These are phyloP conservation scores for Oscheius sp. DNA, from an alignment of 2,888 invertebrate species.

Conservation along the genomic window DNA sequence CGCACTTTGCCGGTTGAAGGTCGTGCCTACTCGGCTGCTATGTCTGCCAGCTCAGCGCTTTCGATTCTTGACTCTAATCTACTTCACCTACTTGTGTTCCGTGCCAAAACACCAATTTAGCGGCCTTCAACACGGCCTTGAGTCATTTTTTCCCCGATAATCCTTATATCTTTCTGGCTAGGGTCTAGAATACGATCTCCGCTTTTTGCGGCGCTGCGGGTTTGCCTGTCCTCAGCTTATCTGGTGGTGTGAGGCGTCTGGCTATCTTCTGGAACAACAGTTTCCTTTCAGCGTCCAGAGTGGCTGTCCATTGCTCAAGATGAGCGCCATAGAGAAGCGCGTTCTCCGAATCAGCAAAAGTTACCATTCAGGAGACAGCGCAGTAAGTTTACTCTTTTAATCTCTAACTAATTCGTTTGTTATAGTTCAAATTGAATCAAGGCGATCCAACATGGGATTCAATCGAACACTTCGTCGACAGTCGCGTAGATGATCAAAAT, in stretches of 20 bases:
- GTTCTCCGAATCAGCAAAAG: constrained; percentile 1
- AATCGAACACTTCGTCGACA: constrained; percentile 59
- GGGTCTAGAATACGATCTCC: not conserved
- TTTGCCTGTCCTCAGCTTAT: constrained; percentile 11
- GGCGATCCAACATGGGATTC: constrained; percentile 35
- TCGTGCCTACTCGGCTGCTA: constrained; percentile 16
- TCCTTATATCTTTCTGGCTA: too few species aligned
- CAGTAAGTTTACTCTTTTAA: not conserved
- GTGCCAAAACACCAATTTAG: not conserved
- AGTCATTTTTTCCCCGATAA: not conserved
- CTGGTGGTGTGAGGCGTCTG: constrained; percentile 22
- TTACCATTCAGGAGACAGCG: constrained; percentile 6
- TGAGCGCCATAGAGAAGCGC: constrained; percentile 13
- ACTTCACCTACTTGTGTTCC: not conserved
- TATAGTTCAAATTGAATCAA: constrained; percentile 37
- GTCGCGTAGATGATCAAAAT: constrained; percentile 45
- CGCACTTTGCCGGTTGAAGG: constrained; percentile 32
- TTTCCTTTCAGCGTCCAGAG: constrained; percentile 25
- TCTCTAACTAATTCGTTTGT: not conserved
- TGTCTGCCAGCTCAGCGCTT: constrained; percentile 24
- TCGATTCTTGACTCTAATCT: not conserved
- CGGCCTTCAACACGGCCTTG: not conserved
- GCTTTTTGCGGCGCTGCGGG: not conserved
- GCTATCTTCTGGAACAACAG: not conserved
- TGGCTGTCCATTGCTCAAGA: constrained; percentile 20